These are phyloP conservation scores for Oppia nitens DNA, from an alignment of 1,140 invertebrate species.

Conservation along the genomic window DNA sequence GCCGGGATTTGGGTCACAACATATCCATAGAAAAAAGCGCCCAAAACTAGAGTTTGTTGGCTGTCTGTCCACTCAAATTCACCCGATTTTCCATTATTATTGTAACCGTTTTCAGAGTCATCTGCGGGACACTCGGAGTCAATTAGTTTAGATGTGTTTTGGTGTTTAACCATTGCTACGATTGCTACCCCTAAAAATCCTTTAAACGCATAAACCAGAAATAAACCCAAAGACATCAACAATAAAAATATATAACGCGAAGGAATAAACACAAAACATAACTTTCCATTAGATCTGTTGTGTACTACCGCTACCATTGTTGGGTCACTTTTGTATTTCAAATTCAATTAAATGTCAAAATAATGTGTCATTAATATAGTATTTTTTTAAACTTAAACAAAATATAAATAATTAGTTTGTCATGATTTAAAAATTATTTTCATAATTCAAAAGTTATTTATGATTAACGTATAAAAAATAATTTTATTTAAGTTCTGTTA, in stretches of 20 bases:
- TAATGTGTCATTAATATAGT: no score
- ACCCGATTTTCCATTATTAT: neutral
- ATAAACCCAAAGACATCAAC: constrained; percentile 18
- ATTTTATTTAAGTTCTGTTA: no score
- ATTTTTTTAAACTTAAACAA: no score
- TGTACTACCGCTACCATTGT: no score
- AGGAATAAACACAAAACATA: constrained; percentile 3
- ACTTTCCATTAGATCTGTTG: no score
- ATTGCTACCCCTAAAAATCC: constrained; percentile 19
- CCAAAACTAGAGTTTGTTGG: constrained; percentile 42
- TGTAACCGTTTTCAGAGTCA: neutral
- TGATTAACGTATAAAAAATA: no score
- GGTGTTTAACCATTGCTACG: constrained; percentile 18
- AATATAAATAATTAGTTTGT: no score
- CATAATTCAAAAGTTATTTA: no score
- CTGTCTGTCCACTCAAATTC: constrained; percentile 17
- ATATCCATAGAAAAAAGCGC: constrained; percentile 72
- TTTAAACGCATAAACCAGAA: constrained; percentile 17
- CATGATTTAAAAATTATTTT: no score
- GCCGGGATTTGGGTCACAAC: constrained; percentile 62
- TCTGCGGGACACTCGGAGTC: neutral
- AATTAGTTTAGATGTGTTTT: neutral
- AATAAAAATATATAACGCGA: constrained; percentile 14
- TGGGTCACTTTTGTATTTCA: no score
- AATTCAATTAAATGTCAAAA: no score